Evolutionary conservation across 1,140 invertebrate genomes (phyloP).

Genomic region (Lordiphosa stackelbergi): DNA sequence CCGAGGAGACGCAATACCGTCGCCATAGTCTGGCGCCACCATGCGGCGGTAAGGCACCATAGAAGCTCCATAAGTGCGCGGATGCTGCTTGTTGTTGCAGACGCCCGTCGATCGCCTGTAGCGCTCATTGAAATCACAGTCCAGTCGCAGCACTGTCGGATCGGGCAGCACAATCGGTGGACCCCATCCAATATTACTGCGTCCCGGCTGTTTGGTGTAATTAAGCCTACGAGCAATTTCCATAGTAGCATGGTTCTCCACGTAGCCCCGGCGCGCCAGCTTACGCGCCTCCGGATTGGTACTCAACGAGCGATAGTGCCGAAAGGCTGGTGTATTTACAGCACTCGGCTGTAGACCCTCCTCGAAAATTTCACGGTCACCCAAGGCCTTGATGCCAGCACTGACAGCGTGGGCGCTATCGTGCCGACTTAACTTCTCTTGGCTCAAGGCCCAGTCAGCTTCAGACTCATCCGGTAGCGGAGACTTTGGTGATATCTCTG

Average conservation of each 20-base stretch:
- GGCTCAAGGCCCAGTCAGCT: constrained; percentile 57
- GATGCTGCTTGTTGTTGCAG: constrained; percentile 87
- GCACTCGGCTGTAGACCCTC: constrained; percentile 77
- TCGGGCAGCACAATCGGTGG: constrained; percentile 76
- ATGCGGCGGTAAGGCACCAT: constrained; percentile 85
- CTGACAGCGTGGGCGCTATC: constrained; percentile 46
- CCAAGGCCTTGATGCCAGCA: constrained; percentile 80
- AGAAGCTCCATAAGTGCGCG: constrained; percentile 83
- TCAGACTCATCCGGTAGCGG: constrained; percentile 59
- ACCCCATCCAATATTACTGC: constrained; percentile 79
- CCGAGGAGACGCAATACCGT: constrained; percentile 87
- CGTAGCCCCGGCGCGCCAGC: constrained; percentile 81
- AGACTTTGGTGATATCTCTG: constrained; percentile 14
- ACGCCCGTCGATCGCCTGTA: constrained; percentile 87
- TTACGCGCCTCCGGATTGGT: constrained; percentile 80
- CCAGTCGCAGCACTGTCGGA: constrained; percentile 34
- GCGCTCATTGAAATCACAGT: constrained; percentile 71
- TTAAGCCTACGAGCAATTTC: constrained; percentile 77
- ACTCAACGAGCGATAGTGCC: constrained; percentile 83
- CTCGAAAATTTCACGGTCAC: constrained; percentile 79
- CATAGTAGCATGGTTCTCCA: constrained; percentile 83
- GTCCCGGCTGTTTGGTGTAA: constrained; percentile 50
- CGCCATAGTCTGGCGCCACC: constrained; percentile 84
- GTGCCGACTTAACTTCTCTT: constrained; percentile 18
- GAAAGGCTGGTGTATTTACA: constrained; percentile 81